phyloP scores from a whole-genome alignment of 1,140 invertebrate genomes.

The Drosophila orosa region DNA sequence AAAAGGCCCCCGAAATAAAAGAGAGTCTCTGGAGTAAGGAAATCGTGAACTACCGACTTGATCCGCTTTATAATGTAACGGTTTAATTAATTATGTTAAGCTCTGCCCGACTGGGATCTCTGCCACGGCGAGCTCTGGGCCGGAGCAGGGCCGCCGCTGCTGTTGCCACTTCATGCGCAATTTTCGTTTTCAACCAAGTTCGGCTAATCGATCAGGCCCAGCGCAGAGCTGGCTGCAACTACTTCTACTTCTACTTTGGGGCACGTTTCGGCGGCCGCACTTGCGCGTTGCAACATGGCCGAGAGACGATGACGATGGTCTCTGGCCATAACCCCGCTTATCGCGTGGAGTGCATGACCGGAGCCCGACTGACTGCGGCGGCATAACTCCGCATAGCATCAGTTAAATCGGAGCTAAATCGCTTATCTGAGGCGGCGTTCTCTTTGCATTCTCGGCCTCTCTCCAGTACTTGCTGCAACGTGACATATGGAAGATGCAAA shows the following conservation, averaged over 20 bases:
- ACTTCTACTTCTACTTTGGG: slow-evolving; percentile 21
- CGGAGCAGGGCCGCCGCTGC: slow-evolving; percentile 18
- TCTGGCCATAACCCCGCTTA: slow-evolving; percentile 68
- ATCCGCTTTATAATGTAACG: slow-evolving; percentile 84
- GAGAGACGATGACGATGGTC: slow-evolving; percentile 7
- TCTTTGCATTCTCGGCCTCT: slow-evolving; percentile 24
- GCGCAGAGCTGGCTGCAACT: slow-evolving; percentile 45
- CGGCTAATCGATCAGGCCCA: slow-evolving; percentile 75
- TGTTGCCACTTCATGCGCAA: slow-evolving; percentile 81
- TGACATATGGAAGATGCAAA: slow-evolving; percentile 48
- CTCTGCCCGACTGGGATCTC: slow-evolving; percentile 28
- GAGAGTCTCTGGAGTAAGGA: slow-evolving; percentile 51
- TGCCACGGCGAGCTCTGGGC: slow-evolving; percentile 22
- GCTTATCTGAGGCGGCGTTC: slow-evolving; percentile 77
- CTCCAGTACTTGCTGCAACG: slow-evolving; percentile 45
- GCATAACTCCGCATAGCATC: slow-evolving; percentile 79
- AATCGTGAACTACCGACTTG: slow-evolving; percentile 80
- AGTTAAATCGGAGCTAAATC: slow-evolving; percentile 78
- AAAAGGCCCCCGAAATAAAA: slow-evolving; percentile 45
- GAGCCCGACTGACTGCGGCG: slow-evolving; percentile 13
- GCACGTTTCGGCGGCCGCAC: slow-evolving; percentile 53
- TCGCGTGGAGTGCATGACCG: slow-evolving; percentile 60
- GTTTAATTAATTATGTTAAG: slow-evolving; percentile 84
- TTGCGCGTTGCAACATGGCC: slow-evolving; percentile 53
- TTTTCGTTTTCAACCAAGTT: slow-evolving; percentile 75